Percentiles rank a stretch among this genome's conserved stretches.
These are phyloP conservation scores for Nemoura dubitans DNA, from an alignment of 2,888 invertebrate species.

Conservation along the genomic window DNA sequence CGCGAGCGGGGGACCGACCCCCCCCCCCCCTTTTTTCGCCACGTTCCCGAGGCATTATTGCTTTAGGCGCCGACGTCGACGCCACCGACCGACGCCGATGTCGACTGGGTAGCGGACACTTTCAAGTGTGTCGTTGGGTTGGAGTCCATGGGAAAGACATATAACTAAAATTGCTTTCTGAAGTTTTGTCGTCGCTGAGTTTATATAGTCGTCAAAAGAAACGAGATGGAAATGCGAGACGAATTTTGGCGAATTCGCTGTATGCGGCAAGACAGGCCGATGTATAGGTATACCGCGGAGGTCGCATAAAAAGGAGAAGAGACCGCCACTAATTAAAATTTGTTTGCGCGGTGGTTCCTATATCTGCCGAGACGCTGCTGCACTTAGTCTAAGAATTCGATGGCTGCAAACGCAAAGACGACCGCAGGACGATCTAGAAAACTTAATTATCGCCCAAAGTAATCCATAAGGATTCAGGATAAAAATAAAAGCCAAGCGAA, in stretches of 20 bases:
- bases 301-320: not conserved
- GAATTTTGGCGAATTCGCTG: not conserved
- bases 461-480: not conserved
- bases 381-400: not conserved
- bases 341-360: not conserved
- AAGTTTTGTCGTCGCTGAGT: not conserved
- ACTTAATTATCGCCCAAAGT: conserved; percentile 12
- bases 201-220: not conserved
- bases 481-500: not conserved
- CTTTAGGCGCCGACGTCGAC: not conserved
- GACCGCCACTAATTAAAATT: not conserved
- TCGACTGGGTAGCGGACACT: not conserved
- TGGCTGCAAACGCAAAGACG: not conserved
- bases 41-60: too few species aligned
- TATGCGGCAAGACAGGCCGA: not conserved
- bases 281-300: not conserved
- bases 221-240: not conserved
- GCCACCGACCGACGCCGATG: too few species aligned
- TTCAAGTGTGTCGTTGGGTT: not conserved
- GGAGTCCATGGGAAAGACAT: not conserved
- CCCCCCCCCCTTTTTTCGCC: too few species aligned
- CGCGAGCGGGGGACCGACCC: not conserved
- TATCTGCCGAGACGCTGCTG: not conserved
- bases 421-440: not conserved
- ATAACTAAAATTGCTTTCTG: not conserved